Percentiles rank a stretch among this genome's conserved stretches.
phyloP scores from a whole-genome alignment of 1,140 invertebrate species.

The Musca vetustissima region DNA sequence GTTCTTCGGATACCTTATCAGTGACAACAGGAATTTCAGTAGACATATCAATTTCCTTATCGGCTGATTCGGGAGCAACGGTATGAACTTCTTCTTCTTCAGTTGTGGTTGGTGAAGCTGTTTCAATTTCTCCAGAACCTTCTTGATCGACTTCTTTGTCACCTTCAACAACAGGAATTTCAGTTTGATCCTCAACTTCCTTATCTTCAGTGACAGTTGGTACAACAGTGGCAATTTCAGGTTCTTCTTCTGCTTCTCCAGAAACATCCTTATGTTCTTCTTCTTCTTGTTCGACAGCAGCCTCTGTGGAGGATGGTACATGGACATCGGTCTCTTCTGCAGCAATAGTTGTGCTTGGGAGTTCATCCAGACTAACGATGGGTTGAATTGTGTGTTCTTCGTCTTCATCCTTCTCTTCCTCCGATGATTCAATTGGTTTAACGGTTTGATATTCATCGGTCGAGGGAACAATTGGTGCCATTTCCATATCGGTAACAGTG shows the following conservation, averaged over 20 bases:
- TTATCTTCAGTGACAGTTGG: conserved; percentile 25
- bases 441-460: conserved; percentile 16
- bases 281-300: too few relatives aligned
- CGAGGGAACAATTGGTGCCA: conserved; percentile 6
- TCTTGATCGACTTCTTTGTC: conserved; percentile 28
- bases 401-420: not conserved
- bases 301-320: too few relatives aligned
- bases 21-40: not conserved
- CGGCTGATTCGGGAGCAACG: conserved; percentile 17
- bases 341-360: not conserved
- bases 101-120: not conserved
- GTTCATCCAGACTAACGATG: too few relatives aligned
- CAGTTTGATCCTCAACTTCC: not conserved
- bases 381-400: too few relatives aligned
- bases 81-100: conserved; percentile 16
- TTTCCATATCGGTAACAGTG: not conserved
- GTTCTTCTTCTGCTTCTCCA: conserved; percentile 24
- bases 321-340: not conserved
- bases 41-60: conserved; percentile 27
- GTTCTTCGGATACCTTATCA: not conserved
- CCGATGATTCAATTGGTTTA: conserved; percentile 20
- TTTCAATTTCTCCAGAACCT: not conserved
- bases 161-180: not conserved
- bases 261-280: too few relatives aligned
- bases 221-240: conserved; percentile 22